These are phyloP conservation scores for Larimichthys polyactis DNA, from an alignment of 2,113 vertebrate species.

Conservation along the genomic window DNA sequence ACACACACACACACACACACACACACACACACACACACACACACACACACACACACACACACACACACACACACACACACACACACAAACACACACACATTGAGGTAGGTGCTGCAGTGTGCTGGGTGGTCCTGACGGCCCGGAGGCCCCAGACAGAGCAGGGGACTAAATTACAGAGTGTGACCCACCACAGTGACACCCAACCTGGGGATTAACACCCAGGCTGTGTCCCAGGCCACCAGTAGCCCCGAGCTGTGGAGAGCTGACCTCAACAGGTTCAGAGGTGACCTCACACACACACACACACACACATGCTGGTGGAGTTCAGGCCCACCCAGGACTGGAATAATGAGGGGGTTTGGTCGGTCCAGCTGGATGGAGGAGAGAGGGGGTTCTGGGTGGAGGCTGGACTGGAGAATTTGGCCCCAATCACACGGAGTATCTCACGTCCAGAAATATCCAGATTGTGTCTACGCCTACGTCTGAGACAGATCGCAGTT, in stretches of 20 bases:
- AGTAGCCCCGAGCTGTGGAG: conserved; percentile 55
- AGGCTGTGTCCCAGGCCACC: conserved; percentile 46
- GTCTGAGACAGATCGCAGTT: neutral
- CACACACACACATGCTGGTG: neutral
- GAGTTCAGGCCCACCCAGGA: conserved; percentile 72
- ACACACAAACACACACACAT: neutral
- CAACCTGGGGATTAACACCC: conserved; percentile 78
- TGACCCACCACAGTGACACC: conserved; percentile 73
- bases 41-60: too few relatives aligned
- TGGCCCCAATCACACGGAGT: conserved; percentile 28
- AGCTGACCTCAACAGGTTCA: conserved; percentile 67
- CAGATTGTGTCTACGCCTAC: conserved; percentile 31
- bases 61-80: neutral
- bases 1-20: too few relatives aligned
- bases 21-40: too few relatives aligned
- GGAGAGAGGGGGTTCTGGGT: conserved; percentile 36
- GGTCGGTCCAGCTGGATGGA: conserved; percentile 65
- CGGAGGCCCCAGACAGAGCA: conserved; percentile 66
- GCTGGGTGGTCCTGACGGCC: conserved; percentile 76
- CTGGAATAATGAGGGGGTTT: conserved; percentile 70
- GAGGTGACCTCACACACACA: conserved; percentile 52
- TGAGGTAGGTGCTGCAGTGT: conserved; percentile 33
- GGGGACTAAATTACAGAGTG: conserved; percentile 75
- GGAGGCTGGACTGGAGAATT: conserved; percentile 44
- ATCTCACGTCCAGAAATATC: conserved; percentile 38